Evolutionary conservation across 2,888 invertebrate species (phyloP).

Genomic region (Cryptocheilus praepositus): DNA sequence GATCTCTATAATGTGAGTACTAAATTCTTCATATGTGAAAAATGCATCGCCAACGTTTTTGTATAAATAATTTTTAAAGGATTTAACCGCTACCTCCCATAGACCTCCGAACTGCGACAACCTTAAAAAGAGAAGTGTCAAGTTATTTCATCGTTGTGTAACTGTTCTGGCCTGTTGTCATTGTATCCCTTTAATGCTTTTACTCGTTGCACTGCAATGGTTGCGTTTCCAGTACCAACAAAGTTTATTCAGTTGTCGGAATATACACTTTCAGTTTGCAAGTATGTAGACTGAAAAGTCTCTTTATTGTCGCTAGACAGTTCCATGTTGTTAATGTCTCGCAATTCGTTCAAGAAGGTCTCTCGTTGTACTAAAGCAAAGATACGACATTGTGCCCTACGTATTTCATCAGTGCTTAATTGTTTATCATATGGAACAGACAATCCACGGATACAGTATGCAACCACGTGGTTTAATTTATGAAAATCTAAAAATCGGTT

Average conservation of each 20-base stretch:
- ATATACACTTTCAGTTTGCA: neutral
- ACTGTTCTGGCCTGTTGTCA: too few species aligned
- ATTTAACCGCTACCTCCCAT: conserved; percentile 41
- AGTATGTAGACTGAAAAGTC: too few species aligned
- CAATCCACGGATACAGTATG: neutral
- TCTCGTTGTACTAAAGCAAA: neutral
- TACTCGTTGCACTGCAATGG: neutral
- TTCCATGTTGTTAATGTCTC: neutral
- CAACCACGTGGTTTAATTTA: neutral
- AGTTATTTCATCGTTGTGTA: neutral
- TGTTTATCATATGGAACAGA: neutral
- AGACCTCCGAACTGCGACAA: conserved; percentile 49
- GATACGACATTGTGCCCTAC: neutral
- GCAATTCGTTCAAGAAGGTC: neutral
- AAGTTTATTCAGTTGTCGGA: neutral
- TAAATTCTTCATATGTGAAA: conserved; percentile 32
- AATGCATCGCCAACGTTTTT: conserved; percentile 41
- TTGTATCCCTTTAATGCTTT: too few species aligned
- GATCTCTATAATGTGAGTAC: conserved; percentile 35
- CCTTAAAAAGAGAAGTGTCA: conserved; percentile 55
- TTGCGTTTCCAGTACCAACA: neutral
- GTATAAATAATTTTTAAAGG: conserved; percentile 57
- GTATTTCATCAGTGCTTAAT: neutral
- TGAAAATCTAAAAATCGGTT: neutral
- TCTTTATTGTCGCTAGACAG: too few species aligned